Conservation (phyloP, 23 tunicate genomes). For the Corella eumyota region DNA sequence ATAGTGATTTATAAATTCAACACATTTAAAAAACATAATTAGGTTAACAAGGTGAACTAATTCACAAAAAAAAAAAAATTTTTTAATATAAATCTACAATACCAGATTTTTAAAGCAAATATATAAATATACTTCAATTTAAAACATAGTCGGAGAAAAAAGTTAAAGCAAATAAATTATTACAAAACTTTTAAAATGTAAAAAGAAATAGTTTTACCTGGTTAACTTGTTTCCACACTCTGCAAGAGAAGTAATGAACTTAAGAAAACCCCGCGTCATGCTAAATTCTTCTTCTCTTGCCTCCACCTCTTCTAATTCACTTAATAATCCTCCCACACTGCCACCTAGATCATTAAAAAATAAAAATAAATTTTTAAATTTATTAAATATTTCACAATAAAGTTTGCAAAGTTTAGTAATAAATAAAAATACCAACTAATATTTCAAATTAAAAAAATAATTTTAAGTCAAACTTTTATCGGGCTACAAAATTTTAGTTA, state of each 20-base stretch:
- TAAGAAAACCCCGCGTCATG: slow-evolving; percentile 47
- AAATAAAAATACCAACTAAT: not conserved
- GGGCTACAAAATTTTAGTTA: not conserved
- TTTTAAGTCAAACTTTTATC: not conserved
- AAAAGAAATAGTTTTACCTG: slow-evolving; percentile 1
- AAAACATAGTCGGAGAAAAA: too few relatives aligned
- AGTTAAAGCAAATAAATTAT: too few relatives aligned
- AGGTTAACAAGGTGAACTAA: too few relatives aligned
- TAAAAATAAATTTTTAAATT: not conserved
- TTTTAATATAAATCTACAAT: too few relatives aligned
- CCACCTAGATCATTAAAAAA: slow-evolving; percentile 9
- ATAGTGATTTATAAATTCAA: too few relatives aligned
- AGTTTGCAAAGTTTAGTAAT: not conserved
- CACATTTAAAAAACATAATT: too few relatives aligned
- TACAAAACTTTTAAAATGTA: not conserved
- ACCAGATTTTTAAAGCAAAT: too few relatives aligned
- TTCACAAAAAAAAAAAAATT: too few relatives aligned
- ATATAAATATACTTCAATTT: too few relatives aligned
- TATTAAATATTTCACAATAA: not conserved
- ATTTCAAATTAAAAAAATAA: not conserved
- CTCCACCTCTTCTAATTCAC: slow-evolving; percentile 79
- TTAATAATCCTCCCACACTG: slow-evolving; percentile 22
- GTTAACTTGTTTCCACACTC: slow-evolving; percentile 9
- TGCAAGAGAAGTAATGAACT: slow-evolving; percentile 16
- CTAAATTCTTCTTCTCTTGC: slow-evolving; percentile 76